Evolutionary conservation across 2,113 vertebrate genomes (phyloP).

Genomic region (Eubucco bourcierii): DNA sequence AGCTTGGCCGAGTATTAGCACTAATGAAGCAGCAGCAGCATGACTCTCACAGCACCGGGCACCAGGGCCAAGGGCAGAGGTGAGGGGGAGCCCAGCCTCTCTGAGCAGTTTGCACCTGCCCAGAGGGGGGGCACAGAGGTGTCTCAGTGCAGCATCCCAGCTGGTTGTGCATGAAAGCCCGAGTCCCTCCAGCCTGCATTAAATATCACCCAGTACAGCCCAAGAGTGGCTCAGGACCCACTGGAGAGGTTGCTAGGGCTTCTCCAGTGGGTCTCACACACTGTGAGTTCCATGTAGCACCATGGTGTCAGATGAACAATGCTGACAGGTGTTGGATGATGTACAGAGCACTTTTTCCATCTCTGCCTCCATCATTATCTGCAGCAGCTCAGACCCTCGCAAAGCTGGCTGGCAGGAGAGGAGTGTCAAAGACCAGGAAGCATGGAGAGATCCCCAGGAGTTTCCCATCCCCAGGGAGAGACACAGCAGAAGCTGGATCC

Average conservation of each 20-base stretch:
- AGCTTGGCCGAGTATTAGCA: background rate
- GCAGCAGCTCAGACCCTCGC: background rate
- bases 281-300: accelerated
- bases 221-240: background rate
- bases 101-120: background rate
- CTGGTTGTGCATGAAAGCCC: accelerated
- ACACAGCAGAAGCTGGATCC: accelerated
- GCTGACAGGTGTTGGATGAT: background rate
- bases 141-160: background rate
- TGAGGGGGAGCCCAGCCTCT: background rate
- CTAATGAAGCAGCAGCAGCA: background rate
- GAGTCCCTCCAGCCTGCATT: accelerated
- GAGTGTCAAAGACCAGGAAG: accelerated
- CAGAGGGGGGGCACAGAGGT: background rate
- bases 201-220: background rate
- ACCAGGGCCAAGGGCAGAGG: background rate
- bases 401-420: background rate
- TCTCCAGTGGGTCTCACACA: background rate
- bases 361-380: accelerated
- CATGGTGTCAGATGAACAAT: background rate
- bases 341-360: background rate
- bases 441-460: accelerated
- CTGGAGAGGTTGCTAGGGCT: background rate
- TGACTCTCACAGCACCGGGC: background rate
- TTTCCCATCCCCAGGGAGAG: background rate